These are phyloP conservation scores for Strigops habroptila DNA, from an alignment of 2,113 vertebrate species.

Conservation along the genomic window DNA sequence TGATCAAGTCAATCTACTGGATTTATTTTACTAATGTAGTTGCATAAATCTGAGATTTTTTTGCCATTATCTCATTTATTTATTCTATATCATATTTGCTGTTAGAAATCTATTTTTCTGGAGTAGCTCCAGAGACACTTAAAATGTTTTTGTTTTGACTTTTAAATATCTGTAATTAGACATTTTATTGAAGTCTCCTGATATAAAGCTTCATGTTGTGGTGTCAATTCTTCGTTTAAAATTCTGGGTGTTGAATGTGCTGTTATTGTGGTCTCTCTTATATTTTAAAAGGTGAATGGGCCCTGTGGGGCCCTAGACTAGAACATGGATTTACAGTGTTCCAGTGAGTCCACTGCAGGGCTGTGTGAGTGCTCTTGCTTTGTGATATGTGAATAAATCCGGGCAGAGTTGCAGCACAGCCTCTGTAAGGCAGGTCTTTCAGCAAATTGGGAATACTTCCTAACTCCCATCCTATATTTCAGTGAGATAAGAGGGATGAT, in stretches of 20 bases:
- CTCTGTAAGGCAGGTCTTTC: background rate
- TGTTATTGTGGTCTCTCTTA: background rate
- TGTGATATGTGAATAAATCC: background rate
- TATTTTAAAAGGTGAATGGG: background rate
- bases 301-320: background rate
- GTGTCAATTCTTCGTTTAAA: background rate
- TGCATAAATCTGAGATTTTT: background rate
- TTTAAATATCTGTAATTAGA: background rate
- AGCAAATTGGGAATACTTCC: background rate
- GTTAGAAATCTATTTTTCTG: background rate
- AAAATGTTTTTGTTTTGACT: background rate
- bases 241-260: background rate
- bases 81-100: background rate
- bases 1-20: background rate
- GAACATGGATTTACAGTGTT: background rate
- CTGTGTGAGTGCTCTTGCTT: background rate
- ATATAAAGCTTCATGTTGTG: accelerated
- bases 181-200: background rate
- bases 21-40: background rate
- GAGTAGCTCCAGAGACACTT: background rate
- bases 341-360: background rate
- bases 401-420: background rate
- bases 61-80: background rate
- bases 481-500: background rate
- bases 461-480: background rate